These are phyloP conservation scores for Rutpela maculata DNA, from an alignment of 2,888 invertebrate species.

Conservation along the genomic window DNA sequence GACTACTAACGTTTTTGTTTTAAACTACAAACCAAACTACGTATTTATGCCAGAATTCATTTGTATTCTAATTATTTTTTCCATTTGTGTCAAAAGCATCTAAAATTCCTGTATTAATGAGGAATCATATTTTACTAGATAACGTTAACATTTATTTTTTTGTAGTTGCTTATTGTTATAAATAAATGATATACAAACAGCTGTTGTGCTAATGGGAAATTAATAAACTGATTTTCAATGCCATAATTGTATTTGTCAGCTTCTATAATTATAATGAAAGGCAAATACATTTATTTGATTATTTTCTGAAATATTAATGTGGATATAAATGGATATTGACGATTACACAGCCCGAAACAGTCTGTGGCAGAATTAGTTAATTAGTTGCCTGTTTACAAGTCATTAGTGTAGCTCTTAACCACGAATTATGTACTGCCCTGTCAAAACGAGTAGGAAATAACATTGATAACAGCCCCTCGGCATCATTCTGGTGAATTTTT, in stretches of 20 bases:
- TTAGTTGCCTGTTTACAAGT: slow-evolving; percentile 67
- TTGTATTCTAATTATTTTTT: too few relatives aligned
- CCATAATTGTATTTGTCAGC: slow-evolving; percentile 14
- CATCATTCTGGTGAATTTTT: slow-evolving; percentile 41
- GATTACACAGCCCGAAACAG: slow-evolving; percentile 49
- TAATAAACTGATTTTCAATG: slow-evolving; percentile 3
- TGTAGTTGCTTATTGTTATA: background rate
- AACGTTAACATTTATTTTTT: background rate
- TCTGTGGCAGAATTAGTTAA: slow-evolving; percentile 63
- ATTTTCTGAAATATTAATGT: slow-evolving; percentile 44
- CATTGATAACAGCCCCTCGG: slow-evolving; percentile 53
- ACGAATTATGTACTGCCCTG: slow-evolving; percentile 56
- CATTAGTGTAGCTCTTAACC: slow-evolving; percentile 62
- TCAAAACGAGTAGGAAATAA: slow-evolving; percentile 55
- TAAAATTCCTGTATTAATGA: too few relatives aligned
- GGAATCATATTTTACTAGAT: background rate
- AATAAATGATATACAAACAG: background rate
- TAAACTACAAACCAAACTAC: too few relatives aligned
- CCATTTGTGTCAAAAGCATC: too few relatives aligned
- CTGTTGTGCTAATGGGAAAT: background rate
- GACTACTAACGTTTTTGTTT: too few relatives aligned
- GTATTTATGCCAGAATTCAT: too few relatives aligned
- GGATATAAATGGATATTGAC: slow-evolving; percentile 53
- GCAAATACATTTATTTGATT: slow-evolving; percentile 40
- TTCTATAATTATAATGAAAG: slow-evolving; percentile 37